Percentiles rank a stretch among this genome's conserved stretches.
phyloP scores from a whole-genome alignment of 2,888 invertebrate genomes.

The Mactromeris polynyma region DNA sequence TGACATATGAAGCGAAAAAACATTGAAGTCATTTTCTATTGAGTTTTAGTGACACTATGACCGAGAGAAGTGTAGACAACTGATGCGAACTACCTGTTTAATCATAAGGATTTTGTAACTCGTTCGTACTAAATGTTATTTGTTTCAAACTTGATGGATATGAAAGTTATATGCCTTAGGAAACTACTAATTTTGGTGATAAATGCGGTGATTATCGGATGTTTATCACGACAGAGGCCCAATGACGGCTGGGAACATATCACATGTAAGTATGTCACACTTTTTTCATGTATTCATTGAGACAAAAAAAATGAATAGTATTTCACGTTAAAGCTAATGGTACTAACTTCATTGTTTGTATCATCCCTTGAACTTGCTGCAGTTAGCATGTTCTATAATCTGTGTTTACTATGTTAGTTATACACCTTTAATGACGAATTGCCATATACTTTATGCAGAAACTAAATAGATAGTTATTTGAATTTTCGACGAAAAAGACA shows the following conservation, averaged over 20 bases:
- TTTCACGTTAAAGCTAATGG: too few species aligned
- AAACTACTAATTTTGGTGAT: slow-evolving; percentile 10
- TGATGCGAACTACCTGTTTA: neutral
- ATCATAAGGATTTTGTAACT: neutral
- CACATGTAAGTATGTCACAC: neutral
- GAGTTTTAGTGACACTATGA: neutral
- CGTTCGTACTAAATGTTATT: neutral
- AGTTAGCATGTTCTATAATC: too few species aligned
- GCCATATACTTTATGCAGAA: too few species aligned
- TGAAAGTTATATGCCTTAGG: slow-evolving; percentile 12
- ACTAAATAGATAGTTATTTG: too few species aligned
- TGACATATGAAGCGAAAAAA: neutral
- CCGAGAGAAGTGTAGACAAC: neutral
- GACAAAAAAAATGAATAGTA: too few species aligned
- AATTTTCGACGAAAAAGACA: too few species aligned
- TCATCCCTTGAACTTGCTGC: too few species aligned
- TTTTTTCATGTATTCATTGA: neutral
- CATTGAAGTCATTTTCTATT: neutral
- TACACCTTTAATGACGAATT: too few species aligned
- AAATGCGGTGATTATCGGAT: slow-evolving; percentile 15
- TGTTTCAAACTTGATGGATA: neutral
- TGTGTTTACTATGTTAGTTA: too few species aligned
- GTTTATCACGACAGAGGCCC: neutral
- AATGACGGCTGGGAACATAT: slow-evolving; percentile 20
- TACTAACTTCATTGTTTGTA: too few species aligned